Conservation (phyloP, 2,888 invertebrate genomes). For the Salticus scenicus region DNA sequence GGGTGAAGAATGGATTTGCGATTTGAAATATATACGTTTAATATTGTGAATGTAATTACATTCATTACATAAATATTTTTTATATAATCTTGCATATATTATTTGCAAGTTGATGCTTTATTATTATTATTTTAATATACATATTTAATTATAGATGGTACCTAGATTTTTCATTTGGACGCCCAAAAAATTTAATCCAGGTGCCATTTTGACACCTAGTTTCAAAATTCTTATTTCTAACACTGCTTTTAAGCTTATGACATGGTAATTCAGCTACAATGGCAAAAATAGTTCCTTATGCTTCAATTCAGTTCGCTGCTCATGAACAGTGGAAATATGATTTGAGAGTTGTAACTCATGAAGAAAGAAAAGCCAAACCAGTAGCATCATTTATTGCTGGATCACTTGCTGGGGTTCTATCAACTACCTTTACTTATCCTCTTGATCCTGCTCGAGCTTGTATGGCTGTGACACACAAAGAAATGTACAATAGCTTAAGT, state of each 20-base stretch:
- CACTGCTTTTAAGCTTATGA: slow-evolving; percentile 92
- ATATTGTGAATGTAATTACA: too few species aligned
- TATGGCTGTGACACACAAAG: slow-evolving; percentile 94
- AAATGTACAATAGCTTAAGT: slow-evolving; percentile 79
- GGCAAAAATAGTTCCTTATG: slow-evolving; percentile 97
- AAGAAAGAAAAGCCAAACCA: slow-evolving; percentile 76
- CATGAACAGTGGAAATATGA: slow-evolving; percentile 95
- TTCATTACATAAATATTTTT: too few species aligned
- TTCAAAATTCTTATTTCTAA: too few species aligned
- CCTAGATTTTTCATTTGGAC: too few species aligned
- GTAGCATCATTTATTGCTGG: slow-evolving; percentile 88
- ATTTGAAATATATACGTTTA: too few species aligned
- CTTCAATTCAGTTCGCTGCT: slow-evolving; percentile 97
- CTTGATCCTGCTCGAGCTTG: slow-evolving; percentile 96
- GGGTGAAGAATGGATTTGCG: too few species aligned
- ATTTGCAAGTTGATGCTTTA: too few species aligned
- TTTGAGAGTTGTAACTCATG: slow-evolving; percentile 58
- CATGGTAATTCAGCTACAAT: slow-evolving; percentile 98
- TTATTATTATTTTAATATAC: too few species aligned
- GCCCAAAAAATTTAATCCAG: too few species aligned
- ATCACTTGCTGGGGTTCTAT: slow-evolving; percentile 95
- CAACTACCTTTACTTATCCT: slow-evolving; percentile 95
- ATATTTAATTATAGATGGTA: too few species aligned
- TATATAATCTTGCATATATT: too few species aligned
- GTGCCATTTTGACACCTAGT: too few species aligned